Evolutionary conservation across 2,797 vertebrate species (phyloP).

Genomic region (Acipenser oxyrinchus): DNA sequence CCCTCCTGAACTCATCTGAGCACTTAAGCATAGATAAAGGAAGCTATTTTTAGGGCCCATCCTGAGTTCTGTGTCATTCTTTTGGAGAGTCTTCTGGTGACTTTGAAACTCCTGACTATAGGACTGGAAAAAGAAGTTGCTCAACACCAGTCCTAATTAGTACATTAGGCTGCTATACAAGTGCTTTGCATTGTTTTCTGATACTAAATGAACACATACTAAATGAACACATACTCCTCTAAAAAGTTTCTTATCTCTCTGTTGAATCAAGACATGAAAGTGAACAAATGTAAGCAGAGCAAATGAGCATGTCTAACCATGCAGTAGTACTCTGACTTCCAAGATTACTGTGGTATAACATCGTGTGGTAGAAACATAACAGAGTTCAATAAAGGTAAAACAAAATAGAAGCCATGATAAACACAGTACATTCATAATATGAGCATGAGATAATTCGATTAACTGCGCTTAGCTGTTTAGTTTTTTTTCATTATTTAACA

Average conservation of each 20-base stretch:
- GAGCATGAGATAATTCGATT: too few species aligned
- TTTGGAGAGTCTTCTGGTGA: slow-evolving; percentile 5
- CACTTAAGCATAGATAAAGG: slow-evolving; percentile 4
- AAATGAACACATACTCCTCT: slow-evolving; percentile 34
- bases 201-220: slow-evolving; percentile 35
- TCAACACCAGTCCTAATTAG: background rate
- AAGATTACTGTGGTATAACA: background rate
- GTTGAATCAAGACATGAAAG: background rate
- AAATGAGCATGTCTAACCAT: background rate
- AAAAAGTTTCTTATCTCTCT: slow-evolving; percentile 9
- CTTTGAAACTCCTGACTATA: background rate
- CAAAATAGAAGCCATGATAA: too few species aligned
- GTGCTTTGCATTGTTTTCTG: background rate
- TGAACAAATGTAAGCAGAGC: background rate
- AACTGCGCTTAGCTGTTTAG: too few species aligned
- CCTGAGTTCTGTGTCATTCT: background rate
- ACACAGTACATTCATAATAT: too few species aligned
- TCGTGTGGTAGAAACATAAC: too few species aligned
- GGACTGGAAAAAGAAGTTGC: slow-evolving; percentile 5
- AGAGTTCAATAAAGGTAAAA: too few species aligned
- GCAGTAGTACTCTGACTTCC: background rate
- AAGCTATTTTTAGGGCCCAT: slow-evolving; percentile 4
- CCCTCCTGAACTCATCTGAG: background rate
- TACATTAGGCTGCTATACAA: background rate
- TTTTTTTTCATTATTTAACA: too few species aligned